These are phyloP conservation scores for Porites lutea DNA, from an alignment of 64 coral and sea anemone species.

Conservation along the genomic window DNA sequence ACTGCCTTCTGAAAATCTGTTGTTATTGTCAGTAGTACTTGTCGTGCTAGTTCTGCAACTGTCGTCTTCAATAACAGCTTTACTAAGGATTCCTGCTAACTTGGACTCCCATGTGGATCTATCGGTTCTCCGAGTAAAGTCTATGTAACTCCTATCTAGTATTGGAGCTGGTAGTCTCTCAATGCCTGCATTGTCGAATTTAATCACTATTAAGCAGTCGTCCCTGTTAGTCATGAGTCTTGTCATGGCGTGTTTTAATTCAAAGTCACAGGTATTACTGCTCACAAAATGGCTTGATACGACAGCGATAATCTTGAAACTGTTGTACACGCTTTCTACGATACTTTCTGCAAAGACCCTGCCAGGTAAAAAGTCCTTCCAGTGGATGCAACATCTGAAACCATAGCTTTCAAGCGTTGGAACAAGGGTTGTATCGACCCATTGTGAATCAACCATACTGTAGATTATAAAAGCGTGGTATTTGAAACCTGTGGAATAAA, in stretches of 20 bases:
- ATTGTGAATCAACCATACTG: neutral
- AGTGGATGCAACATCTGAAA: conserved; percentile 35
- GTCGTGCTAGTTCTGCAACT: neutral
- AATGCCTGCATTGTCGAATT: neutral
- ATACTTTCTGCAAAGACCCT: neutral
- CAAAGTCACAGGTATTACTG: neutral
- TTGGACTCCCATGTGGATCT: conserved; percentile 11
- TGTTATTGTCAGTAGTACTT: neutral
- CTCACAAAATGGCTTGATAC: neutral
- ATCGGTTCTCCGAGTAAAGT: neutral
- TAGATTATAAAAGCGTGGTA: conserved; percentile 54
- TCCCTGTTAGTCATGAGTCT: conserved; percentile 7
- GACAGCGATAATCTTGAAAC: conserved; percentile 43
- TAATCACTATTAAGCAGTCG: conserved; percentile 40
- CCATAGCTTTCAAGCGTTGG: conserved; percentile 1
- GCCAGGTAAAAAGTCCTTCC: conserved; percentile 41
- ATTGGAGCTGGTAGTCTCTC: neutral
- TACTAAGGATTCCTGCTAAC: neutral
- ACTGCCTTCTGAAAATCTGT: neutral
- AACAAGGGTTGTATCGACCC: neutral
- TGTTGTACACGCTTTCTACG: conserved; percentile 38
- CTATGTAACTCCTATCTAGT: conserved; percentile 4
- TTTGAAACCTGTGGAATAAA: conserved; percentile 6
- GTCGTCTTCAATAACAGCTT: neutral
- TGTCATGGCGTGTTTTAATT: neutral